phyloP scores from a whole-genome alignment of 2,113 vertebrate genomes.

The Cheirogaleus medius region DNA sequence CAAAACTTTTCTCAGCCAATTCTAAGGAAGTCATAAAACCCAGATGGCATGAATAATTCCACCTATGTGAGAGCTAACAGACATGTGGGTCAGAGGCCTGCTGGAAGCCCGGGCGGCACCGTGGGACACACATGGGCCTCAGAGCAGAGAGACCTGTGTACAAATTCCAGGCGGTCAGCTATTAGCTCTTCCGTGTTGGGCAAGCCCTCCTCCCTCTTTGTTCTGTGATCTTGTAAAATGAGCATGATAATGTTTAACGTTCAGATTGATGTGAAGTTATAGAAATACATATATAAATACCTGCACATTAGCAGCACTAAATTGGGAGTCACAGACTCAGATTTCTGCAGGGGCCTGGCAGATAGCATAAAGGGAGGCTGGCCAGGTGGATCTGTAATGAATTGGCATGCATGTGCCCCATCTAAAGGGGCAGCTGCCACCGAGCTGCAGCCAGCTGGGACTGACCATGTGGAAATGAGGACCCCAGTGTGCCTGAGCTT shows the following conservation, averaged over 20 bases:
- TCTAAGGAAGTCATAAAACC: not conserved
- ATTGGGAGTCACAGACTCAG: not conserved
- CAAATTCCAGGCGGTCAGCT: not conserved
- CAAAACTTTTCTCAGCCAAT: not conserved
- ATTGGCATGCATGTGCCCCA: not conserved
- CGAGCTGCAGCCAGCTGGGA: constrained; percentile 21
- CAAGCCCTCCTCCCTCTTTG: not conserved
- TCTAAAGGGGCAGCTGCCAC: constrained; percentile 40
- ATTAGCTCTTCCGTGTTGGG: not conserved
- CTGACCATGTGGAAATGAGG: constrained; percentile 47
- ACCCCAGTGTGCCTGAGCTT: not conserved
- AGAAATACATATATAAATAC: not conserved
- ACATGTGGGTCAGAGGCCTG: not conserved
- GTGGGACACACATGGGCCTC: not conserved
- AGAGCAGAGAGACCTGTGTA: not conserved
- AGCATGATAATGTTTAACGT: not conserved
- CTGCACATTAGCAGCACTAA: not conserved
- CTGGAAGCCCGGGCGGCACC: not conserved
- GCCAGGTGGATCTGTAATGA: constrained; percentile 62
- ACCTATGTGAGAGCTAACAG: not conserved
- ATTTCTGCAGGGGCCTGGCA: not conserved
- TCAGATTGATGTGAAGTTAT: not conserved
- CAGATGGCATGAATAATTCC: not conserved
- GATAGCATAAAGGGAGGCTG: not conserved
- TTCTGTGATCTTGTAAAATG: not conserved